Base-by-base conservation (phyloP, 2,888 invertebrate genomes). In the Automeris io region DNA sequence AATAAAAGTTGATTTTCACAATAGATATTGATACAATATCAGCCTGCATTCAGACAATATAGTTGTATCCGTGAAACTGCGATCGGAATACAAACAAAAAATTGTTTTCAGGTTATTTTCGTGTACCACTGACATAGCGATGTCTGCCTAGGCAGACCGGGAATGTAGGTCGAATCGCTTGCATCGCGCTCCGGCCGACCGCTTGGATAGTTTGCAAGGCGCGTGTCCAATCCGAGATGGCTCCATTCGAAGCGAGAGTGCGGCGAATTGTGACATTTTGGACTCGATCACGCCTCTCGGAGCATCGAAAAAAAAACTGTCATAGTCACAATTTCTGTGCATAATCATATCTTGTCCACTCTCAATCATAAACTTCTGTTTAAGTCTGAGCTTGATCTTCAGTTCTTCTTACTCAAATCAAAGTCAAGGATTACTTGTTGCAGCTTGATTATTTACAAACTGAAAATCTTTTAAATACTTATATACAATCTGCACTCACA, bases 61-160 rank as follows among this genome's bases (percentile, higher is more conserved):
- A 19, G 3, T 5, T 19, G 19, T 19, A 19, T 19, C 23, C n/a
- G 23, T 8, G 23, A 29, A 29, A 8, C 29, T n/a, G n/a, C 3
- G 29, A 29, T 29, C n/a, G 16, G 29, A 29, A 29, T n/a, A 29
- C 29, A 16, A 29, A 29, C 29, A 16, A 16, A 8, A 26, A 12
- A 29, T 29, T 29, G 8, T 16, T 29, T 29, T 29, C 29, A 16
- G 29, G 13, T 29, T 29, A 29, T 29, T 29, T 29, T 29, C 29
- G 29, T 29, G 7, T 29, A 16, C n/a, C 19, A 6, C 6, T n/a
- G 29, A 29, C 16, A 29, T 29, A n/a, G n/a, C n/a, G n/a, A n/a
- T n/a, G n/a, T n/a, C n/a, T n/a, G n/a, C n/a, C 29, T 29, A 29
- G 29, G 4, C 29, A 16, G 29, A 29, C 29, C 16, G 29, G 5